Base-by-base conservation (phyloP, 2,113 vertebrate species). In the Corydoras maculifer region DNA sequence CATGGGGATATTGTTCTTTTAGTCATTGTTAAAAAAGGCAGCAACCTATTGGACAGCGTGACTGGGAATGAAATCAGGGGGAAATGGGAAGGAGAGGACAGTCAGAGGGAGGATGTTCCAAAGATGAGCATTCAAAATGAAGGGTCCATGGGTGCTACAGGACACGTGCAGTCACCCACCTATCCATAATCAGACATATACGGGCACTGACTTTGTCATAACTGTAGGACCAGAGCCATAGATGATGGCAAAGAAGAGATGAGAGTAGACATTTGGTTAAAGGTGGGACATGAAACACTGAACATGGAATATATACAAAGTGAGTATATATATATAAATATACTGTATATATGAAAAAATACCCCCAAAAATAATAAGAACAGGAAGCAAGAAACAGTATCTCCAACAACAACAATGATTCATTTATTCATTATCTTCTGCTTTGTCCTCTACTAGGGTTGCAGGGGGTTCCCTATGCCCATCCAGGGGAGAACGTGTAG, bases 111-210 rank as follows among this genome's bases (percentile, higher is more conserved):
- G 6, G 67, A 58, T 25, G 18, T 25, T 25, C 18, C 18, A 9
- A 18, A 66, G 61, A 62, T 70, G 12, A 18, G 62, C 71, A 67
- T 70, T 61, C 62, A 48, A 25, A 25, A 25, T 25, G 18, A 11
- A 76, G 76, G 77, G 25, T 65, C 83, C 71, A 79, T 70, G 78
- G 86, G 79, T 78, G 82, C 74, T 85, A 90, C 79, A 91, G 80
- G 85, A 90, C 91, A 86, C 75, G 73, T 84, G 78, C 84, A 87
- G 78, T 84, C 94, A 99, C 97, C 94, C 93, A 99, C 97, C 97
- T 99, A 95, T 97, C 94, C 90, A 97, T 94, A 91, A 99, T 96
- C 88, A 98, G 90, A 93, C 96, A 95, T 81, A 99, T 92, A 84
- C 97, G 96, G 74, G 92, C 94, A 92, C 88, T 97, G 92, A 99